Conservation (phyloP, 2,888 invertebrate genomes). For the Pandemis heparana region DNA sequence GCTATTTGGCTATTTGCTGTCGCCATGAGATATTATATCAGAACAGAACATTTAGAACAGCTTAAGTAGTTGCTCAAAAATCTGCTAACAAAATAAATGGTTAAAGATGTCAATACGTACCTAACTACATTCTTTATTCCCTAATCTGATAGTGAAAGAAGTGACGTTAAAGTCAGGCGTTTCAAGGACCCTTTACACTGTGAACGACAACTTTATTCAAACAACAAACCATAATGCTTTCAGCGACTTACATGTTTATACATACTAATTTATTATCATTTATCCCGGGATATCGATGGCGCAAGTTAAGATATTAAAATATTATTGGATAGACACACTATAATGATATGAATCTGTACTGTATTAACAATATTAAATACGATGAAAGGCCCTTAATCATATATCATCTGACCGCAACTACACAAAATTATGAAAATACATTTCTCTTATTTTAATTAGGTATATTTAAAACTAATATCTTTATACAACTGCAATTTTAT, state of each 20-base stretch:
- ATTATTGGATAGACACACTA: conserved; percentile 4
- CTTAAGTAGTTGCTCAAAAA: not conserved
- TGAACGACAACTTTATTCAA: not conserved
- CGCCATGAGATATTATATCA: no score
- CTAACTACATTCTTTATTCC: not conserved
- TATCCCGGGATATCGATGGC: not conserved
- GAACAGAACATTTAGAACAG: no score
- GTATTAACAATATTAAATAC: conserved; percentile 16
- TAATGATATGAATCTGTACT: conserved; percentile 25
- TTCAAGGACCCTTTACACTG: not conserved
- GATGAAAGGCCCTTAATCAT: conserved; percentile 4
- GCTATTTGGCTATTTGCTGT: no score
- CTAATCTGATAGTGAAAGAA: not conserved
- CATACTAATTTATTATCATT: not conserved
- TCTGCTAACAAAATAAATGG: not conserved
- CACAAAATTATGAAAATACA: conserved; percentile 35
- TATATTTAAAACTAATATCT: conserved; percentile 18
- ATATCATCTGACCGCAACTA: conserved; percentile 20
- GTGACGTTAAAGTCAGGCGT: not conserved
- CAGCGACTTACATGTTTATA: not conserved
- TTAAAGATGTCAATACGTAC: not conserved
- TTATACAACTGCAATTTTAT: conserved; percentile 7
- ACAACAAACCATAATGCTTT: not conserved
- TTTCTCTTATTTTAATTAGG: conserved; percentile 24
- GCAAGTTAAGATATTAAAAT: not conserved